These are phyloP conservation scores for Lasioglossum villosulum DNA, from an alignment of 2,888 invertebrate genomes.

Conservation along the genomic window DNA sequence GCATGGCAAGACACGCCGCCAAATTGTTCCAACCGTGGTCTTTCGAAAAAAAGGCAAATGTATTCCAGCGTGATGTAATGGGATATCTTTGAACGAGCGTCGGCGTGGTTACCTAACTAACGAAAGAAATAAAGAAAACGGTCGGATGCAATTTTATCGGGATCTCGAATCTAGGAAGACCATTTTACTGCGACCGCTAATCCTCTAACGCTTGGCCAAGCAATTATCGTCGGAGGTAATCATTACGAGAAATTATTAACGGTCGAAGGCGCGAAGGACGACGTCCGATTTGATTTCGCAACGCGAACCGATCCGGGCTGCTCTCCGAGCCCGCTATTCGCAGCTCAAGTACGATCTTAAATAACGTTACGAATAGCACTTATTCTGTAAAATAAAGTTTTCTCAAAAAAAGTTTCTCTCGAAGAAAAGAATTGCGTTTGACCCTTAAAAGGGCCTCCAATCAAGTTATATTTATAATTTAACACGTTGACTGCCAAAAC, in stretches of 20 bases:
- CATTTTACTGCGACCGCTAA: neutral
- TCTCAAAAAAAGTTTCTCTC: neutral
- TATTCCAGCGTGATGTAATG: neutral
- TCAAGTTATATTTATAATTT: too few species aligned
- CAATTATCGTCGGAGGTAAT: conserved; percentile 3
- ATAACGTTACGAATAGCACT: conserved; percentile 24
- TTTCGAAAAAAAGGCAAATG: neutral
- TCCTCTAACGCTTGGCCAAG: neutral
- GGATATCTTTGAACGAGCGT: neutral
- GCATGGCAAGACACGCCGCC: neutral
- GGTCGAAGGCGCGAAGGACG: neutral
- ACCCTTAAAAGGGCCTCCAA: neutral
- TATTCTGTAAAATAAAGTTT: neutral
- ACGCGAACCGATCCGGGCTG: conserved; percentile 22
- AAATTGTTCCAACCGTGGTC: neutral
- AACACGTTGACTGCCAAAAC: too few species aligned
- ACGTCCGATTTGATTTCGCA: conserved; percentile 29
- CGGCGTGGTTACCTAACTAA: neutral
- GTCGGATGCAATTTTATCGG: neutral
- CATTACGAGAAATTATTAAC: neutral
- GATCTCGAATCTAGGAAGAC: neutral
- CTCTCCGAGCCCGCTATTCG: conserved; percentile 22
- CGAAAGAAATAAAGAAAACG: neutral
- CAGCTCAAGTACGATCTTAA: conserved; percentile 46
- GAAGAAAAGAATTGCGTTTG: neutral